Percentiles rank a stretch among this genome's conserved stretches.
phyloP scores from a whole-genome alignment of 2,888 invertebrate genomes.

The Lochmaea crataegi region DNA sequence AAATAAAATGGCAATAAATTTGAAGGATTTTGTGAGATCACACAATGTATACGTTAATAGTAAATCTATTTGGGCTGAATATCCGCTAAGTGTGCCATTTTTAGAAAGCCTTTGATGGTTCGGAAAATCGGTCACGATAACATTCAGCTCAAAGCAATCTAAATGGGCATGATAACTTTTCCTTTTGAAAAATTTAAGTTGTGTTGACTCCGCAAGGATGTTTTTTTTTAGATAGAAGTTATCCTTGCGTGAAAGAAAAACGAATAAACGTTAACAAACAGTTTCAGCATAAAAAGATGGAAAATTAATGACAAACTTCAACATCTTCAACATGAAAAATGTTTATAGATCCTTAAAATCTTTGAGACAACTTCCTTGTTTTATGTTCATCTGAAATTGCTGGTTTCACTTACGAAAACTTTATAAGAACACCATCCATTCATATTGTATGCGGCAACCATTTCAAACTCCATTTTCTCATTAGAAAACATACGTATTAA shows the following conservation, averaged over 20 bases:
- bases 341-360: neutral
- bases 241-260: neutral
- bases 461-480: slow-evolving; percentile 9
- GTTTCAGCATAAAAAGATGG: neutral
- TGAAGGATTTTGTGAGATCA: slow-evolving; percentile 9
- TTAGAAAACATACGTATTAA: slow-evolving; percentile 1
- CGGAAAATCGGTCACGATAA: slow-evolving; percentile 29
- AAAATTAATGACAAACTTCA: neutral
- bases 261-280: neutral
- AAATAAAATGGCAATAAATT: slow-evolving; percentile 25
- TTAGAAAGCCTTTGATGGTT: slow-evolving; percentile 23
- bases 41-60: slow-evolving; percentile 21
- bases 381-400: neutral
- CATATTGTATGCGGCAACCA: neutral
- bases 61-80: slow-evolving; percentile 14
- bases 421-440: neutral
- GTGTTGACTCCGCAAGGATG: neutral
- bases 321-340: no score
- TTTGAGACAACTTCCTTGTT: neutral
- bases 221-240: neutral
- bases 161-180: neutral
- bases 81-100: slow-evolving; percentile 29
- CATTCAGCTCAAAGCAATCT: slow-evolving; percentile 8
- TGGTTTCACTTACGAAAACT: neutral
- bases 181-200: neutral